These are phyloP conservation scores for Haliclystus octoradiatus DNA, from an alignment of 30 jellyfish, hydroid and myxozoan genomes.

Conservation along the genomic window DNA sequence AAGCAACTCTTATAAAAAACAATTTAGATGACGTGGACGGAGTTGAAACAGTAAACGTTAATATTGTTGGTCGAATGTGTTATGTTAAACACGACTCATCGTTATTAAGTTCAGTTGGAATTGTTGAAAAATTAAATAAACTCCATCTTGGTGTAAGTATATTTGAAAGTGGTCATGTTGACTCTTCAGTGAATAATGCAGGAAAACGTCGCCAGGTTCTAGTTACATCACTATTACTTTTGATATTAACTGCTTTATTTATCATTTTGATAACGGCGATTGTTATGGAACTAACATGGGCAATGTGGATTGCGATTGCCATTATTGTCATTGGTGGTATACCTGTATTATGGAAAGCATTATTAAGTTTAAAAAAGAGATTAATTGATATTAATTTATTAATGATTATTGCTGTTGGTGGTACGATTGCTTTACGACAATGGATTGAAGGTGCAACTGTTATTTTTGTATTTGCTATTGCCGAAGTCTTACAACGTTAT, in stretches of 20 bases:
- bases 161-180: slow-evolving; percentile 50
- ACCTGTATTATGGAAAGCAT: slow-evolving; percentile 43
- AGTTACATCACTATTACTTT: slow-evolving; percentile 2
- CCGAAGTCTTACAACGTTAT: slow-evolving; percentile 47
- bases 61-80: slow-evolving; percentile 68
- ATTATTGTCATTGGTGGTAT: slow-evolving; percentile 40
- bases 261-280: slow-evolving; percentile 33
- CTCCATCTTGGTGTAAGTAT: slow-evolving; percentile 70
- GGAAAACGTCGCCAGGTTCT: slow-evolving; percentile 10
- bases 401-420: slow-evolving; percentile 75
- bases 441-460: slow-evolving; percentile 66
- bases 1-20: slow-evolving; percentile 48
- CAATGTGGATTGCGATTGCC: slow-evolving; percentile 48
- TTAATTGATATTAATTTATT: slow-evolving; percentile 47
- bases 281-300: slow-evolving; percentile 2
- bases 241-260: slow-evolving; percentile 17
- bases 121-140: slow-evolving; percentile 30
- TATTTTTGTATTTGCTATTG: slow-evolving; percentile 66
- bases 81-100: slow-evolving; percentile 40
- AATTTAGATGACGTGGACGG: slow-evolving; percentile 44
- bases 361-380: slow-evolving; percentile 25
- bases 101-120: slow-evolving; percentile 21
- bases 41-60: slow-evolving; percentile 39
- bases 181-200: slow-evolving; percentile 5
- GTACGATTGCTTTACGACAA: slow-evolving; percentile 54